Percentiles rank a stretch among this genome's conserved stretches.
Evolutionary conservation across 2,113 vertebrate species (phyloP).

Genomic region (Pygoscelis antarcticus): DNA sequence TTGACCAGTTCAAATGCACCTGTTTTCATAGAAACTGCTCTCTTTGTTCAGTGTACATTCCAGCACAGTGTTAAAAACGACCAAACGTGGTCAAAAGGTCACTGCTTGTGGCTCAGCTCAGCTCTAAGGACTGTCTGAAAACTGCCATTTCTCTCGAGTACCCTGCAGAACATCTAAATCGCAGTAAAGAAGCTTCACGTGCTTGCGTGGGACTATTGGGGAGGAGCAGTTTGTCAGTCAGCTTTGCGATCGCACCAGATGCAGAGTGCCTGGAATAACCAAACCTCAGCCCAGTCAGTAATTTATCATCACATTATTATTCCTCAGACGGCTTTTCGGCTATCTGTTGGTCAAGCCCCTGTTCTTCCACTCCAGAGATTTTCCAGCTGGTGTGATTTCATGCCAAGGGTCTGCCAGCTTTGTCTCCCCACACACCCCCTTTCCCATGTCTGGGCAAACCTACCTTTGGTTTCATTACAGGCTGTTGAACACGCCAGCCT

Average conservation of each 20-base stretch:
- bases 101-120: not conserved
- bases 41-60: slow-evolving; percentile 61
- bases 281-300: not conserved
- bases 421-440: not conserved
- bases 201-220: not conserved
- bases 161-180: not conserved
- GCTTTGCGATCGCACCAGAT: not conserved
- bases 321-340: not conserved
- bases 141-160: not conserved
- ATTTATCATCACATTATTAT: not conserved
- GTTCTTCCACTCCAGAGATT: not conserved
- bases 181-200: not conserved
- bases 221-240: not conserved
- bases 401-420: not conserved
- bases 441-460: not conserved
- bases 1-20: slow-evolving; percentile 81
- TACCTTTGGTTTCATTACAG: not conserved
- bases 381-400: not conserved
- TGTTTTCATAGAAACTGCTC: slow-evolving; percentile 74
- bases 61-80: slow-evolving; percentile 20
- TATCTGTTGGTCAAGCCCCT: not conserved
- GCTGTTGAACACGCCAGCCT: not conserved
- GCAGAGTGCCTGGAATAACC: not conserved
- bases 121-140: not conserved
- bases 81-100: slow-evolving; percentile 86